Conservation (phyloP, 1,140 invertebrate species). For the Proales similis region DNA sequence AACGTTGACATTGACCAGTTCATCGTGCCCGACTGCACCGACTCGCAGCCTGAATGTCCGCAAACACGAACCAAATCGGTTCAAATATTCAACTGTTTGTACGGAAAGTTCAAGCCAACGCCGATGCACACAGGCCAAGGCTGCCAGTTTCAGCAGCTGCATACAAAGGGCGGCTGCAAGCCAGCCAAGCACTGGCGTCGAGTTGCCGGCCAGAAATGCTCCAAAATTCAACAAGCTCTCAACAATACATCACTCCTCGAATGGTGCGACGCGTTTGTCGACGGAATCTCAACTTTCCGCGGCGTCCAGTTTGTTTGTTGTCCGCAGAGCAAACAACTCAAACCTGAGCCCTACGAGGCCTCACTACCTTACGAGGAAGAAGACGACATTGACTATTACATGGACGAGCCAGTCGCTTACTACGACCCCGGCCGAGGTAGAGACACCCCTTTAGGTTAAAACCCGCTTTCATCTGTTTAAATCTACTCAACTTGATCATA, state of each 20-base stretch:
- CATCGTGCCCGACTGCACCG: neutral
- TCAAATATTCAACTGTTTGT: slow-evolving; percentile 3
- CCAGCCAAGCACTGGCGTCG: neutral
- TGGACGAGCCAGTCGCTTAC: no score
- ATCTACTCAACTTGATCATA: no score
- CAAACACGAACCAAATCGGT: neutral
- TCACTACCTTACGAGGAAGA: no score
- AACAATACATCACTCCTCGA: slow-evolving; percentile 5
- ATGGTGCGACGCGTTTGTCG: slow-evolving; percentile 32
- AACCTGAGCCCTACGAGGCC: no score
- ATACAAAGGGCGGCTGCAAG: neutral
- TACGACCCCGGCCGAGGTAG: no score
- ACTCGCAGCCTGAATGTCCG: no score
- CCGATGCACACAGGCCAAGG: neutral
- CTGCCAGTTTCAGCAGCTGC: slow-evolving; percentile 12
- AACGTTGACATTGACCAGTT: neutral
- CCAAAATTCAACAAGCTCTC: neutral
- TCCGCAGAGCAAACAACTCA: neutral
- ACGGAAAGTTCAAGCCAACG: slow-evolving; percentile 16
- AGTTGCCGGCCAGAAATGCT: slow-evolving; percentile 8
- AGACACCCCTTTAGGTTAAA: no score
- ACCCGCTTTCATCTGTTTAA: no score
- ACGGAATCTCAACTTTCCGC: slow-evolving; percentile 3
- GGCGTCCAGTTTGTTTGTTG: slow-evolving; percentile 31
- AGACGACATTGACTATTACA: no score